Evolutionary conservation across 2,113 vertebrate genomes (phyloP), one percentile per base, ranked within the genome.

Genomic region (Tyrannus savana): DNA sequence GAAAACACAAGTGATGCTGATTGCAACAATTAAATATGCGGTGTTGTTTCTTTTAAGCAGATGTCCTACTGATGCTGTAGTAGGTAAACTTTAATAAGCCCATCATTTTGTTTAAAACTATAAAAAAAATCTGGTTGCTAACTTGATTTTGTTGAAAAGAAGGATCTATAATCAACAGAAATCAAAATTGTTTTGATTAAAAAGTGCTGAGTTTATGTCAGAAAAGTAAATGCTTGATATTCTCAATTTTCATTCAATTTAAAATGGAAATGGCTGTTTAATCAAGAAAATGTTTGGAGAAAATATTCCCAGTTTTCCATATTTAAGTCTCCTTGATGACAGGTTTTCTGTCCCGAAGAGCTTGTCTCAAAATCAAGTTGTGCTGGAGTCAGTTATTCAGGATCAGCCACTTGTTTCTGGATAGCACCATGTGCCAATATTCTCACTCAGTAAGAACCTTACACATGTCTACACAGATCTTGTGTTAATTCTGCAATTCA

Each of bases 181-280:
- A 89, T 72, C 60, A 89, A 93, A 94, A 60, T 27, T 33, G 41
- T 91, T 93, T 82, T 68, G 52, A 78, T 74, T 59, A 71, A 84
- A 83, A 91, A 84, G 84, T 33, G 23, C 7, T 1, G 19, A 84
- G 66, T 87, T 93, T 83, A 63, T 82, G 53, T 49, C 37, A 76
- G 53, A 91, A 94, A 79, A 60, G 1, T 5, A 75, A 84, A 60
- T 63, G 25, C 27, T 87, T 89, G 50, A 58, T 78, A 86, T 80
- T 77, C 50, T 69, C 41, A 21, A 66, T 94, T 94, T 91, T 19
- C 52, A 75, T 87, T 42, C 81, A 87, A 87, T 95, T 97, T 82
- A 85, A 89, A 91, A 91, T 89, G 87, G 44, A 94, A 96, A 84
- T 89, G 27, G 24, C 30, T 84, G 41, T 72, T 79, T 94, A 93